Evolutionary conservation across 2,797 vertebrate genomes (phyloP), one percentile per base, ranked within the genome.

Genomic region (Coendou prehensilis): DNA sequence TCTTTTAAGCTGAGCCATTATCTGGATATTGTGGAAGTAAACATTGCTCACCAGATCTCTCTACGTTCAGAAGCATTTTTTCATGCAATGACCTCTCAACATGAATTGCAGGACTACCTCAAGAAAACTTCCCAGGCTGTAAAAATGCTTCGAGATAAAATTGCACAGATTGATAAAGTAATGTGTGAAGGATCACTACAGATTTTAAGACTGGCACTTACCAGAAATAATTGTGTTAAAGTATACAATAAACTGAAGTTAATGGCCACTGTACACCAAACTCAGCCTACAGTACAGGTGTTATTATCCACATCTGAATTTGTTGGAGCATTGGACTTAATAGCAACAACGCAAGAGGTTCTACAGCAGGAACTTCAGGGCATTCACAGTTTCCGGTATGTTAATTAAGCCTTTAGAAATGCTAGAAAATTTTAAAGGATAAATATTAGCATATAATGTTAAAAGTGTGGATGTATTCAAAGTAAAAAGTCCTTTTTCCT

Each of bases 61-160:
- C 99, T 99, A 92, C 99, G 99, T 98, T 99, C 99, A 2, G 99
- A 99, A 97, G 99, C 99, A 3, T 99, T 99, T 98, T 99, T 99
- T 97, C 99, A 99, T 96, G 99, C 99, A 98, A 99, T 99, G 99
- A 99, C 99, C 89, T 99, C 99, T 63, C 99, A 99, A 98, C 99
- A 99, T 37, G 99, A 99, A 97, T 99, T 99, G 97, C 99, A 99
- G 99, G 99, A 99, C 99, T 99, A 99, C 96, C 99, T 99, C 98
- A 99, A 98, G 97, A 99, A 99, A 98, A 99, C 99, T 41, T 99
- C 99, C 94, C 99, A 98, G 75, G 99, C 99, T 80, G 99, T 99
- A 95, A 99, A 99, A 83, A 98, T 99, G 92, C 99, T 99, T 98
- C 99, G 99, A 92, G 98, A 99, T 87, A 99, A 99, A 88, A 99